These are phyloP conservation scores for Leuciscus idus DNA, from an alignment of 2,113 vertebrate species.

Conservation along the genomic window DNA sequence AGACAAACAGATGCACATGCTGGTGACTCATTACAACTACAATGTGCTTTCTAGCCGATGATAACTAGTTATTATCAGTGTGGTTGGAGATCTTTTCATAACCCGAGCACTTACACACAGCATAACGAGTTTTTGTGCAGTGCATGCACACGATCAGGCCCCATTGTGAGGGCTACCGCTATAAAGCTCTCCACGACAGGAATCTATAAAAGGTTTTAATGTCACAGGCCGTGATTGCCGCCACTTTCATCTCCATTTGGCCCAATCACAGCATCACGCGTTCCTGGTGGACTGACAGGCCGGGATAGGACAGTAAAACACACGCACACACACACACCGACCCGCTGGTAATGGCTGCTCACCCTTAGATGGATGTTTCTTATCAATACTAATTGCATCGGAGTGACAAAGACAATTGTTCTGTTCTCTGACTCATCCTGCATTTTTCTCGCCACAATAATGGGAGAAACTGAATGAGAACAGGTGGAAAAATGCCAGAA, in stretches of 20 bases:
- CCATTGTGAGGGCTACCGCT: slow-evolving; percentile 67
- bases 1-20: slow-evolving; percentile 2
- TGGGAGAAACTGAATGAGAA: slow-evolving; percentile 21
- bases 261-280: slow-evolving; percentile 64
- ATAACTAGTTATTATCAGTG: neutral
- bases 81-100: neutral
- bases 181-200: slow-evolving; percentile 68
- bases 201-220: slow-evolving; percentile 78
- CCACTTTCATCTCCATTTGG: slow-evolving; percentile 74
- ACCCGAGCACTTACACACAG: slow-evolving; percentile 33
- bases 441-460: slow-evolving; percentile 9
- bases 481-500: neutral
- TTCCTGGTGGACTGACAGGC: slow-evolving; percentile 58
- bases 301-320: slow-evolving; percentile 55
- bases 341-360: slow-evolving; percentile 62
- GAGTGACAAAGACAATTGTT: slow-evolving; percentile 64
- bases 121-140: neutral
- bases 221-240: slow-evolving; percentile 70
- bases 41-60: neutral
- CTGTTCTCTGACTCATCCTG: slow-evolving; percentile 55
- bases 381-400: slow-evolving; percentile 74
- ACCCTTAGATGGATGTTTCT: slow-evolving; percentile 68
- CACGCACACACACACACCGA: too few species aligned
- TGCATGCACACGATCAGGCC: slow-evolving; percentile 62
- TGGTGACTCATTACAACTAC: neutral